Evolutionary conservation across 2,113 vertebrate species (phyloP), one percentile per base, ranked within the genome.

Genomic region (Heliornis fulica): DNA sequence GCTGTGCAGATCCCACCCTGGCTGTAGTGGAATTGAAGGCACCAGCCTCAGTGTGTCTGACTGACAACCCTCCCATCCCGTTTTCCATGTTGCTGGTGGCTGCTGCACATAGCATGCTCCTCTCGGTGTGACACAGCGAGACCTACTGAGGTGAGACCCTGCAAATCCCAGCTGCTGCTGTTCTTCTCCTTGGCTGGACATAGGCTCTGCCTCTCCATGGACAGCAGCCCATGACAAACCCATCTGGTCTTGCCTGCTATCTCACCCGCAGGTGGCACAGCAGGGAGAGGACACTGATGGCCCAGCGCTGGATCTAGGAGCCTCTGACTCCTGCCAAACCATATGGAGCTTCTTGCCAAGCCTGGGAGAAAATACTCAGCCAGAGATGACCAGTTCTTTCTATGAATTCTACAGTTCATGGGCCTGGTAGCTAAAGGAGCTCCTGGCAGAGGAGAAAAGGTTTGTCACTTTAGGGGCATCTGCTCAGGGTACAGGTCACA

Each of bases 261-360:
- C 43, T 66, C 36, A 83, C 29, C 18, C 32, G 15, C 17, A 76
- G 20, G 22, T 71, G 36, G 19, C 57, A 75, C 26, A 59, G 38
- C 38, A 72, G 43, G 53, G 38, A 75, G 41, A 76, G 61, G 46
- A 45, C 16, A 28, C 17, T 59, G 40, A 22, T 53, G 31, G 38
- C 10, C n/a, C 75, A 76, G 51, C 20, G 12, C 1, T 48, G 28
- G 50, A 50, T 29, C 0, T 70, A 31, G 28, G n/a, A 76, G 11
- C 19, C 15, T 79, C 22, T 36, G 72, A 8, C 9, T 87, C 57
- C 28, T 25, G 32, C 34, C 40, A 31, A 72, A 38, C 4, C 28
- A 15, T 0, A 2, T 0, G 5, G 28, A 72, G 15, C 11, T 21
- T 16, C 31, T 69, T 72, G 5, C 10, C 38, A 34, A 36, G 13